Base-by-base conservation (phyloP, 2,113 vertebrate genomes). In the Cephalophus harveyi region DNA sequence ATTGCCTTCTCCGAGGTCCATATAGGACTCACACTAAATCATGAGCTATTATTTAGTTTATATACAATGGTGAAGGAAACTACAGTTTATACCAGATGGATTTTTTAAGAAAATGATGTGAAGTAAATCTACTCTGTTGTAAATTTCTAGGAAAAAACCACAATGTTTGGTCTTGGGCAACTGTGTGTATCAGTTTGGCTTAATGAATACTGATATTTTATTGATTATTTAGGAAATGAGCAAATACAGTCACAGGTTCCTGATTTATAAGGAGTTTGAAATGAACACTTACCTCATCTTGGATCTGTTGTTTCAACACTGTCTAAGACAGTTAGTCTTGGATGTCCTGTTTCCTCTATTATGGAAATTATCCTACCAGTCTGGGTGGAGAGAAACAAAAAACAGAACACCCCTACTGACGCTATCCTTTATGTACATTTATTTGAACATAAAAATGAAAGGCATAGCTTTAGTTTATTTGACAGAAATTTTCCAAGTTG, bases 181-280 rank as follows among this genome's bases (percentile, higher is more conserved):
- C 43, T 54, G 52, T 60, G 28, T 76, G 21, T 83, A 36, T 93
- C 27, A 91, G 55, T 84, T 97, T 19, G 46, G 27, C 64, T 59
- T 97, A 92, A 91, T 93, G 74, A 97, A 91, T 95, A 89, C 52
- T 43, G 62, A 93, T 94, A 33, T 78, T 84, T 91, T 90, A 93
- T 87, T 92, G 94, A 97, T 91, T 96, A 55, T 95, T 89, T 67
- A 85, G 59, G 27, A 95, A 94, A 36, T 95, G 30, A 74, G 91
- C 17, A 95, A 83, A 83, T 89, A 82, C 14, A 94, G 28, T 27
- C 50, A 89, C 3, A 48, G 54, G 48, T 59, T 89, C 23, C 83
- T 94, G 93, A 97, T 93, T 91, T 95, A 90, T 94, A 87, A 95
- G 87, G 23, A 43, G 4, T 78, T 94, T 90, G 64, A 96, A 97